phyloP scores from a whole-genome alignment of 2,797 vertebrate genomes.

The Microctenopoma steveboyesi region DNA sequence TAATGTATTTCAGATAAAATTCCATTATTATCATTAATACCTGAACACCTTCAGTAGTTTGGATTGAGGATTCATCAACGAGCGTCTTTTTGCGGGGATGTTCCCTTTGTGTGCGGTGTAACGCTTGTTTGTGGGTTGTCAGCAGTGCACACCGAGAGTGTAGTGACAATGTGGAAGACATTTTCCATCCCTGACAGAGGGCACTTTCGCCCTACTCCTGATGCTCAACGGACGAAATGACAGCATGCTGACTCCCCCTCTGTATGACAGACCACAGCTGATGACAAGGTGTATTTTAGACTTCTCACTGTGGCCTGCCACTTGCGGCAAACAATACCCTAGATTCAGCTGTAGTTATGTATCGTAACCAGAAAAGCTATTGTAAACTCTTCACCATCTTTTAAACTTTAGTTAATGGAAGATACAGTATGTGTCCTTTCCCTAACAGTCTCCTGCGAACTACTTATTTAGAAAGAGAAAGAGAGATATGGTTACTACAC shows the following conservation, averaged over 20 bases:
- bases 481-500: slow-evolving; percentile 6
- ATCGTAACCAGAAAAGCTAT: slow-evolving; percentile 37
- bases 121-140: slow-evolving; percentile 50
- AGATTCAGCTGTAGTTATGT: slow-evolving; percentile 24
- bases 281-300: slow-evolving; percentile 74
- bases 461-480: neutral
- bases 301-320: slow-evolving; percentile 40
- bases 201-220: slow-evolving; percentile 56
- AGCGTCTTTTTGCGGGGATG: neutral
- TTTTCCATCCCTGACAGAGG: slow-evolving; percentile 63
- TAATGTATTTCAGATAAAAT: neutral
- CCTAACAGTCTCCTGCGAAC: neutral
- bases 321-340: slow-evolving; percentile 43
- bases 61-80: neutral
- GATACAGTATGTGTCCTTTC: neutral
- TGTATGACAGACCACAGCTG: slow-evolving; percentile 61
- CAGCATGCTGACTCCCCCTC: slow-evolving; percentile 67
- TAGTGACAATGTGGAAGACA: slow-evolving; percentile 52
- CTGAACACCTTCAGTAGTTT: neutral
- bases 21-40: neutral
- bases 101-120: slow-evolving; percentile 5
- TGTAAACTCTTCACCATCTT: slow-evolving; percentile 11
- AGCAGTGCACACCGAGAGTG: slow-evolving; percentile 33
- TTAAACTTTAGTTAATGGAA: slow-evolving; percentile 10
- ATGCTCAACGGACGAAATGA: slow-evolving; percentile 65